These are phyloP conservation scores for Morus bassanus DNA, from an alignment of 2,797 vertebrate species.

Conservation along the genomic window DNA sequence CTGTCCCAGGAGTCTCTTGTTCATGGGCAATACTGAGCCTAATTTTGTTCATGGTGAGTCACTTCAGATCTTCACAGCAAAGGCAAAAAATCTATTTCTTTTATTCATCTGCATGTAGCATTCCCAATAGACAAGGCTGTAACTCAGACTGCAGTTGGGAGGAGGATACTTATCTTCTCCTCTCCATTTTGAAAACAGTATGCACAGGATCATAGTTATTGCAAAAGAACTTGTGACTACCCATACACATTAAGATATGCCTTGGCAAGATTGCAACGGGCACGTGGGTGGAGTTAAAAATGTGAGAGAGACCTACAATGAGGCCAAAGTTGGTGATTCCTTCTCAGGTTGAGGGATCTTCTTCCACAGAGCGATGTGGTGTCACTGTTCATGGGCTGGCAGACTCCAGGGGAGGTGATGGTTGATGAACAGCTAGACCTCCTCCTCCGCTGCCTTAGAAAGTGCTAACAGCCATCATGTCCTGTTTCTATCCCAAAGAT, in stretches of 20 bases:
- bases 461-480: neutral
- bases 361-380: neutral
- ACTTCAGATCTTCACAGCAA: neutral
- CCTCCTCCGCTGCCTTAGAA: neutral
- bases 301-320: neutral
- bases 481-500: neutral
- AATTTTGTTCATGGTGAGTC: neutral
- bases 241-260: too few species aligned
- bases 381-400: neutral
- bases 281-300: fast-evolving
- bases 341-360: neutral
- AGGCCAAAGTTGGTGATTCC: neutral
- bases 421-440: neutral
- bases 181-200: neutral
- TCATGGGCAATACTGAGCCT: neutral
- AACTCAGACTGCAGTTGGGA: neutral
- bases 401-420: neutral
- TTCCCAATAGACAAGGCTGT: neutral
- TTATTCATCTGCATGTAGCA: neutral
- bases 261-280: neutral
- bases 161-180: neutral
- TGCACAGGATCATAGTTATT: neutral
- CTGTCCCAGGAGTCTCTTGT: neutral
- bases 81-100: neutral
- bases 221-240: neutral